Evolutionary conservation across 1,140 invertebrate species (phyloP).

Genomic region (Euwallacea similis): DNA sequence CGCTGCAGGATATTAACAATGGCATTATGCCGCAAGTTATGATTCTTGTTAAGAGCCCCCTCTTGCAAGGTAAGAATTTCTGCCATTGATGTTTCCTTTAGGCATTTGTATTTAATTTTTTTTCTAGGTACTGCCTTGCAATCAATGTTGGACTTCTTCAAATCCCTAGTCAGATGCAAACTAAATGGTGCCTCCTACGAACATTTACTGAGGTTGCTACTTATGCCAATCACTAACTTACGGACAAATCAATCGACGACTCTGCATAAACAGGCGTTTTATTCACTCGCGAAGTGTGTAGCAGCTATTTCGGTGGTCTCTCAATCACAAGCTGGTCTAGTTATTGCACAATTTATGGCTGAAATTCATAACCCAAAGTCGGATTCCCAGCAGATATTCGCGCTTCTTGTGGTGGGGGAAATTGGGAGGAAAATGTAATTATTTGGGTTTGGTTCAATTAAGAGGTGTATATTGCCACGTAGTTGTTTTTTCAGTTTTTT

Average conservation of each 20-base stretch:
- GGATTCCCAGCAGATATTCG: slow-evolving; percentile 89
- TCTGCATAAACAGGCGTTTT: slow-evolving; percentile 78
- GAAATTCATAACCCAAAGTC: slow-evolving; percentile 74
- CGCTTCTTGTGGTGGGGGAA: slow-evolving; percentile 92
- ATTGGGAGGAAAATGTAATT: slow-evolving; percentile 88
- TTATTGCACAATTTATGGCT: slow-evolving; percentile 83
- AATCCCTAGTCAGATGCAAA: slow-evolving; percentile 81
- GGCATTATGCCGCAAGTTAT: slow-evolving; percentile 85
- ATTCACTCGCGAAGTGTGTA: slow-evolving; percentile 93
- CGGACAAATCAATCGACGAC: slow-evolving; percentile 35
- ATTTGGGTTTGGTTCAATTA: slow-evolving; percentile 41
- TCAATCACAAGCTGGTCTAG: slow-evolving; percentile 70
- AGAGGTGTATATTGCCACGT: neutral
- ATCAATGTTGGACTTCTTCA: slow-evolving; percentile 89
- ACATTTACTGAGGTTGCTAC: slow-evolving; percentile 74
- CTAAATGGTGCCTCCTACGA: slow-evolving; percentile 78
- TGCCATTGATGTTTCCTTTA: slow-evolving; percentile 24
- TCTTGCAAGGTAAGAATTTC: slow-evolving; percentile 71
- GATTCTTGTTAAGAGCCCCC: slow-evolving; percentile 83
- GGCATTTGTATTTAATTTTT: slow-evolving; percentile 40
- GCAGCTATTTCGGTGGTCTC: slow-evolving; percentile 85
- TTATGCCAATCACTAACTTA: slow-evolving; percentile 49
- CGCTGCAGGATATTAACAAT: slow-evolving; percentile 56
- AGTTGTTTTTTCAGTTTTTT: too few species aligned
- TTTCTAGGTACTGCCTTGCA: slow-evolving; percentile 76